Conservation (phyloP, 2,797 vertebrate species). For the Peromyscus melanophrys region DNA sequence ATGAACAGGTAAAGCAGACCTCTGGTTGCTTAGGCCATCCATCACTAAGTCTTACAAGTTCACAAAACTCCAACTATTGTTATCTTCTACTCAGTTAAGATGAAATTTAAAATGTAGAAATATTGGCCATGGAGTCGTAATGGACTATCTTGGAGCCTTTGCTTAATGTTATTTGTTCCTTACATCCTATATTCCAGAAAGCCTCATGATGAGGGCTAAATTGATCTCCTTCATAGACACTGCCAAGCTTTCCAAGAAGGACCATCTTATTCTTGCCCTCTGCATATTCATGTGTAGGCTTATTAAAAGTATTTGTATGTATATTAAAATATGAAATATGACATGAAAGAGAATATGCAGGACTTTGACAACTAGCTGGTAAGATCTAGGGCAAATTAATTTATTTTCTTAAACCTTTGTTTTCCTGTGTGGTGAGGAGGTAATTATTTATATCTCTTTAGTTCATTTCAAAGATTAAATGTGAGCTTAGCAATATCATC, state of each 20-base stretch:
- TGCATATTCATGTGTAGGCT: not conserved
- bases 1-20: not conserved
- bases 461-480: slow-evolving; percentile 50
- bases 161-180: not conserved
- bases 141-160: not conserved
- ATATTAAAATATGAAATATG: not conserved
- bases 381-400: not conserved
- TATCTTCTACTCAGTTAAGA: slow-evolving; percentile 25
- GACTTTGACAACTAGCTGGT: not conserved
- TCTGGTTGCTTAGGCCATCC: not conserved
- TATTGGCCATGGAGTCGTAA: not conserved
- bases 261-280: not conserved
- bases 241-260: not conserved
- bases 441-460: not conserved
- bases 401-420: not conserved
- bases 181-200: slow-evolving; percentile 16
- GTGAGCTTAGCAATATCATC: not conserved
- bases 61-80: not conserved
- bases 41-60: not conserved
- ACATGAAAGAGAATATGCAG: not conserved
- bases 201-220: not conserved
- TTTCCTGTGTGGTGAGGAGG: not conserved
- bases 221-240: not conserved
- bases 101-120: slow-evolving; percentile 9
- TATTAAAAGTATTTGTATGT: not conserved